Evolutionary conservation across 2,888 invertebrate species (phyloP).

Genomic region (Opisthograptis luteolata): DNA sequence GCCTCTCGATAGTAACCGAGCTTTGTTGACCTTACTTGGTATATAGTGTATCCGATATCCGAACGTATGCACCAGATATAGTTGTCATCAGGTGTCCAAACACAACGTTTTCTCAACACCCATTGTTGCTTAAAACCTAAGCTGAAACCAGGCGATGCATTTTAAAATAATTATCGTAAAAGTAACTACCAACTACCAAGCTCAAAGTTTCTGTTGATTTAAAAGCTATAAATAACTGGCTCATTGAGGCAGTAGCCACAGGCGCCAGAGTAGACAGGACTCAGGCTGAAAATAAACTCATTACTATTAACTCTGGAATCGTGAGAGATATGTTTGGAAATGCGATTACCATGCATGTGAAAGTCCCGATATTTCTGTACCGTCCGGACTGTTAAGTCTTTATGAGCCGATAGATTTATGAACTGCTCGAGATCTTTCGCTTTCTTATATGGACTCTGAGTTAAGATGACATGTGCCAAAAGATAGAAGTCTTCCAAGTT

Average conservation of each 20-base stretch:
- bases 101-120: constrained; percentile 38
- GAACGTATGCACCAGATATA: constrained; percentile 57
- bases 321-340: no score
- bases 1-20: constrained; percentile 72
- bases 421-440: constrained; percentile 51
- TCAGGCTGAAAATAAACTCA: constrained; percentile 54
- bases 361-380: no score
- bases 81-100: constrained; percentile 75
- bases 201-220: constrained; percentile 27
- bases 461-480: constrained; percentile 47
- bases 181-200: constrained; percentile 6
- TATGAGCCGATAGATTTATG: constrained; percentile 52
- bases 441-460: constrained; percentile 48
- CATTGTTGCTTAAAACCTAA: constrained; percentile 29
- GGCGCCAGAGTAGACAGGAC: constrained; percentile 37
- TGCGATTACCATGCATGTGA: no score
- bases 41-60: constrained; percentile 76
- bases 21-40: constrained; percentile 75
- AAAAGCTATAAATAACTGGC: constrained; percentile 30
- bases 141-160: constrained; percentile 28
- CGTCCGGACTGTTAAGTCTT: constrained; percentile 60
- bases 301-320: constrained; percentile 58
- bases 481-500: constrained; percentile 46
- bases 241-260: constrained; percentile 26
- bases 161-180: constrained; percentile 27